phyloP scores from a whole-genome alignment of 2,113 vertebrate genomes.

The Rhinopomastus cyanomelas region DNA sequence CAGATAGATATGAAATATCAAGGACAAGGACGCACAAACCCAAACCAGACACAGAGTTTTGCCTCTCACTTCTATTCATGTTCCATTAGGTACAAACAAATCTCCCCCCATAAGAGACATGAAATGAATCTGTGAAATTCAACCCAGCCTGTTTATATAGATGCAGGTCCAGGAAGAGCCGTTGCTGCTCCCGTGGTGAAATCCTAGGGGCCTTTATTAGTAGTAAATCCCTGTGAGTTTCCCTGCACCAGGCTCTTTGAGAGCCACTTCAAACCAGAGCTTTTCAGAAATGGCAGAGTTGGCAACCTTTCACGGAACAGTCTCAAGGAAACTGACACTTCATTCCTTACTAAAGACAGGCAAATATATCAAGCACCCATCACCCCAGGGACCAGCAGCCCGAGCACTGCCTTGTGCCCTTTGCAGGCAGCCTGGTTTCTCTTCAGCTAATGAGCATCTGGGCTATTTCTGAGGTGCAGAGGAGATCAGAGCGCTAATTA shows the following conservation, averaged over 20 bases:
- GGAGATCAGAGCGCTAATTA: background rate
- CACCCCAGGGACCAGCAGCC: background rate
- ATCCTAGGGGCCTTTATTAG: background rate
- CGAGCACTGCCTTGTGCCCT: background rate
- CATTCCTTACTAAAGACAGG: background rate
- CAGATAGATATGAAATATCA: background rate
- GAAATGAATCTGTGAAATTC: background rate
- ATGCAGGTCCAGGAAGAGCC: background rate
- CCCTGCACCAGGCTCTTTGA: background rate
- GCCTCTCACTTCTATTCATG: background rate
- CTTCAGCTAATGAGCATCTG: background rate
- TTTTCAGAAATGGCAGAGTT: background rate
- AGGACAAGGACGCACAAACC: background rate
- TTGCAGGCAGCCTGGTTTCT: background rate
- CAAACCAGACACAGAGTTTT: background rate
- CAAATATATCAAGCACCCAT: background rate
- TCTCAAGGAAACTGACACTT: background rate
- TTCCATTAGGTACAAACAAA: background rate
- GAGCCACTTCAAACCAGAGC: background rate
- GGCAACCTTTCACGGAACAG: background rate
- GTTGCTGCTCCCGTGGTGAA: background rate
- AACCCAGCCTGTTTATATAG: background rate
- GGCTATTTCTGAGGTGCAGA: background rate
- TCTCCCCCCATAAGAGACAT: background rate
- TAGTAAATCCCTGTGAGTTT: background rate